A percentile compares a stretch with the other conserved stretches of the same genome.
Conservation (phyloP, 2,797 vertebrate genomes). For the Coilia nasus region DNA sequence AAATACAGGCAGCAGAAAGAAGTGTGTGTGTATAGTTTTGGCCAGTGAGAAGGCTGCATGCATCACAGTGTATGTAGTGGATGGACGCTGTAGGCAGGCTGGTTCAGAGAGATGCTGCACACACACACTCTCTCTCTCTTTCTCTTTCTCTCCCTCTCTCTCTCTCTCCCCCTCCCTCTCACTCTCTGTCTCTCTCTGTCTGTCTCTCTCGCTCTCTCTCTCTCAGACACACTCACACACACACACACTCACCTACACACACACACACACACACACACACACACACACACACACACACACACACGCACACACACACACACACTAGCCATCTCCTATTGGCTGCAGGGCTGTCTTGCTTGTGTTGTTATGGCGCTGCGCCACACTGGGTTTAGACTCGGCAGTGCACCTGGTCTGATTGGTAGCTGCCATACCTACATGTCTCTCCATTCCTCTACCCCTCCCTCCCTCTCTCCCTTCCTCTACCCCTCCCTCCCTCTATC, state of each 20-base stretch:
- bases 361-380: background rate
- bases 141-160: background rate
- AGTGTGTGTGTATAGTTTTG: background rate
- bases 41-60: background rate
- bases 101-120: background rate
- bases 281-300: conserved; percentile 18
- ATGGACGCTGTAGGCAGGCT: background rate
- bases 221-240: background rate
- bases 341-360: conserved; percentile 18
- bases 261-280: conserved; percentile 18
- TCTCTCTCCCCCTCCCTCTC: background rate
- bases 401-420: background rate
- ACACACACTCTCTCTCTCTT: background rate
- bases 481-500: background rate
- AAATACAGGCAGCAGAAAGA: background rate
- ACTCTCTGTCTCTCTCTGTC: background rate
- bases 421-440: background rate
- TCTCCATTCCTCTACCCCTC: background rate
- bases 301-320: conserved; percentile 40
- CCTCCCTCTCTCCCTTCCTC: background rate
- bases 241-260: background rate
- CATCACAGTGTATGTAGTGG: background rate
- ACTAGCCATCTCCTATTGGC: background rate
- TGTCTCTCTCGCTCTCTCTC: background rate
- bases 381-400: background rate